Evolutionary conservation across 2,888 invertebrate genomes (phyloP), one percentile per base, ranked within the genome.

Genomic region (Amaurobius ferox): DNA sequence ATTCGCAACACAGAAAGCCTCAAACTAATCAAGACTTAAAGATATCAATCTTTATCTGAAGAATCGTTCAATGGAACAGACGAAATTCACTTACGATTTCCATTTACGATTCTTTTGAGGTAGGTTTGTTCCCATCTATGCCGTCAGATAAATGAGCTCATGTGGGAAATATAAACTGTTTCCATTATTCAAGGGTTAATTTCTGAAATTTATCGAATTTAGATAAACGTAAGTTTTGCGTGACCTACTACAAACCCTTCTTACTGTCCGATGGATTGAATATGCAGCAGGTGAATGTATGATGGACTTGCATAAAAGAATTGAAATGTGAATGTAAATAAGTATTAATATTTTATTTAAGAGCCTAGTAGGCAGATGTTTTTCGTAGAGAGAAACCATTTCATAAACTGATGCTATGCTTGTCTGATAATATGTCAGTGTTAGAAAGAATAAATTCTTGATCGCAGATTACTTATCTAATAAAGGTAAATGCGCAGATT

Each of bases 211-310:
- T 55, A 55, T 55, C 55, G 55, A 55, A 55, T 55, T 55, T 55
- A 55, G 55, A 55, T 55, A 55, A 55, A 55, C 55, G 55, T 11
- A 23, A 23, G 23, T 55, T 55, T 55, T 55, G 55, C 55, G 55
- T 55, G 55, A 55, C 55, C 6, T 23, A 5, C 19, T 55, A 23
- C 23, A 55, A 55, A 19, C 23, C 55, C 23, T 55, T 19, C 55
- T 3, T 23, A 44, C 23, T 5, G 11, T 55, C 23, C 23, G 55
- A 55, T 55, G 19, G 23, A 55, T 55, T 23, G 23, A 55, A 55
- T 23, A 55, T 11, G 55, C 5, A 11, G 55, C 55, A 55, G 55
- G 55, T 55, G 55, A n/a, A n/a, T n/a, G n/a, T n/a, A n/a, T n/a
- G n/a, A n/a, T 55, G 6, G 55, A 23, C 19, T 6, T 19, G 19